Evolutionary conservation across 2,113 vertebrate species (phyloP).

Genomic region (Abramis brama): DNA sequence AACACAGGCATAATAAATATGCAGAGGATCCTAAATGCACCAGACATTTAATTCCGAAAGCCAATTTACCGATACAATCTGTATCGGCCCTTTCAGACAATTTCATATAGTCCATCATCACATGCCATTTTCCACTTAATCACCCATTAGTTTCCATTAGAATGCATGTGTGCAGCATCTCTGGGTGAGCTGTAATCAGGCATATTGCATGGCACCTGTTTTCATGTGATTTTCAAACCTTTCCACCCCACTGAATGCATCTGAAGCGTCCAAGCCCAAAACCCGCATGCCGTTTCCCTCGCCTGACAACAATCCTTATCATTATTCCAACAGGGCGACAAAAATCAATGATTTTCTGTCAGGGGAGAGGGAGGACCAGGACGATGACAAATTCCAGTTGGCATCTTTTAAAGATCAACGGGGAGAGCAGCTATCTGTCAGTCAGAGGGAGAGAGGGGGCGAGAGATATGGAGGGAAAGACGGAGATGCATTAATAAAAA

Average conservation of each 20-base stretch:
- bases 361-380: slow-evolving; percentile 25
- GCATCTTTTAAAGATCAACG: slow-evolving; percentile 54
- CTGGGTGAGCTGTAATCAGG: slow-evolving; percentile 49
- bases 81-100: neutral
- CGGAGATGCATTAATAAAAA: slow-evolving; percentile 32
- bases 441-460: slow-evolving; percentile 16
- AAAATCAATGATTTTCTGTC: slow-evolving; percentile 61
- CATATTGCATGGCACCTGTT: slow-evolving; percentile 27
- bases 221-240: slow-evolving; percentile 34
- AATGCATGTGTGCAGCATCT: slow-evolving; percentile 76
- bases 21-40: neutral
- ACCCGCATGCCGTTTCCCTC: slow-evolving; percentile 40
- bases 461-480: slow-evolving; percentile 7
- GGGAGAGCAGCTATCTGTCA: slow-evolving; percentile 44
- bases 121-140: slow-evolving; percentile 82
- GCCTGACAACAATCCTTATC: slow-evolving; percentile 62
- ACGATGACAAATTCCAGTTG: slow-evolving; percentile 54
- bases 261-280: neutral
- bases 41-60: neutral
- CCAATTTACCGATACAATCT: neutral
- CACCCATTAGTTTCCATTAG: slow-evolving; percentile 79
- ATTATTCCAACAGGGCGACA: slow-evolving; percentile 76
- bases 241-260: slow-evolving; percentile 61
- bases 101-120: slow-evolving; percentile 58
- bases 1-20: neutral